Base-by-base conservation (phyloP, 2,888 invertebrate genomes). In the Drosophila paramelanica region DNA sequence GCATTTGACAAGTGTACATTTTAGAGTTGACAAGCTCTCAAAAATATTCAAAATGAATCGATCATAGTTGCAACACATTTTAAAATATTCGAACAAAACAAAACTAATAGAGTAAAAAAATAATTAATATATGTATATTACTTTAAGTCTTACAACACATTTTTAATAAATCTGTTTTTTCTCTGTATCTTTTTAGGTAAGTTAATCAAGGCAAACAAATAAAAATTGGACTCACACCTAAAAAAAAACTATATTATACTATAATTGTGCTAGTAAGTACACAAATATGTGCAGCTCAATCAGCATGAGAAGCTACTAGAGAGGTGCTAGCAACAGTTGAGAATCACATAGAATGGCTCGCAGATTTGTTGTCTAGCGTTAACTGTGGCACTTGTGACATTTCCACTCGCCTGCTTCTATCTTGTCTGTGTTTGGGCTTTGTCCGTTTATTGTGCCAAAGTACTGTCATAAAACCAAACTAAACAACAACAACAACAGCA, bases 131-230 rank as follows among this genome's bases (percentile, higher is more conserved):
- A 25, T 25, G 25, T 25, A 25, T 5, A 25, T 1, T 27, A 6
- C 7, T 27, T 31, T 31, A 8, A 25, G 13, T 31, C n/a, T 45
- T 25, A 6, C 8, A 23, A 39, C 23, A 23, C 66, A 67, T 23
- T 13, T 4, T 13, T 36, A 33, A 36, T 39, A 57, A 55, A 47
- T 43, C 17, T 20, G 11, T 20, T 39, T 38, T 23, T 39, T 17
- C 17, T 23, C 46, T 46, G 0, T 59, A 14, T 82, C 64, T 39
- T 86, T 81, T 0, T 25, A 81, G 86, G 81, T 81, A 81, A 81
- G 81, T 81, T 53, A 31, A 10, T 2, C 20, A 38, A 8, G 8
- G 8, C 0, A 4, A 33, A 23, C 33, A 45, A 23, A 27, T 36
- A 10, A 11, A 47, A 41, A 10, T 20, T 8, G 10, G 11, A 3